Evolutionary conservation across 2,888 invertebrate genomes (phyloP).

Genomic region (Drosophila sordidapex): DNA sequence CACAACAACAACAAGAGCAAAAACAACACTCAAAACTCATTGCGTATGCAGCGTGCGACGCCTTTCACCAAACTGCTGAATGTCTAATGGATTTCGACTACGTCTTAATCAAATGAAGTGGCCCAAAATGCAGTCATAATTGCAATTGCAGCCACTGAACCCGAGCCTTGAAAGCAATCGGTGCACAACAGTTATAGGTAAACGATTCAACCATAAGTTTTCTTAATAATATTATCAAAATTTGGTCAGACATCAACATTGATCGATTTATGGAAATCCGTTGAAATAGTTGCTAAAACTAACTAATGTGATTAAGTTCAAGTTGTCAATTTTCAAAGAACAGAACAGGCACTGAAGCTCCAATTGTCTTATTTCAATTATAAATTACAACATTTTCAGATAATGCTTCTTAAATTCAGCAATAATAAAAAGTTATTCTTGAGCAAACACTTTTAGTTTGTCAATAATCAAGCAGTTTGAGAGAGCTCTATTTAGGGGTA

Average conservation of each 20-base stretch:
- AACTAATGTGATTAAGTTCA: not conserved
- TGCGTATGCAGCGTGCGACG: conserved; percentile 67
- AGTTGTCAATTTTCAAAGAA: too few relatives aligned
- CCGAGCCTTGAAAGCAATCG: not conserved
- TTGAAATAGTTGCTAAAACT: not conserved
- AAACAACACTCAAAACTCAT: conserved; percentile 33
- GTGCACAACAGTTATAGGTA: not conserved
- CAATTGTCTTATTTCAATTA: too few relatives aligned
- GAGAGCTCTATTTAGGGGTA: not conserved
- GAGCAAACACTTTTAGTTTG: not conserved
- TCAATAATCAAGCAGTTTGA: not conserved
- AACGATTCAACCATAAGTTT: not conserved
- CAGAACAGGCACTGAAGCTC: too few relatives aligned
- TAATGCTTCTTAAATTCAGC: not conserved
- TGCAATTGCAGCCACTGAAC: conserved; percentile 5
- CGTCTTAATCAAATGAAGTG: conserved; percentile 31
- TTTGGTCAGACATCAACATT: not conserved
- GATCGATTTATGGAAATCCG: not conserved
- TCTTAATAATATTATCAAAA: not conserved
- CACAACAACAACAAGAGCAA: conserved; percentile 16
- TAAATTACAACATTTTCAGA: not conserved
- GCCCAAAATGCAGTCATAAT: conserved; percentile 22
- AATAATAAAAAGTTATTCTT: not conserved
- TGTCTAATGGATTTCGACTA: conserved; percentile 37
- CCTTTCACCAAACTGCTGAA: conserved; percentile 65